Base-by-base conservation (phyloP, 2,113 vertebrate genomes). In the Sarotherodon lohbergeri region DNA sequence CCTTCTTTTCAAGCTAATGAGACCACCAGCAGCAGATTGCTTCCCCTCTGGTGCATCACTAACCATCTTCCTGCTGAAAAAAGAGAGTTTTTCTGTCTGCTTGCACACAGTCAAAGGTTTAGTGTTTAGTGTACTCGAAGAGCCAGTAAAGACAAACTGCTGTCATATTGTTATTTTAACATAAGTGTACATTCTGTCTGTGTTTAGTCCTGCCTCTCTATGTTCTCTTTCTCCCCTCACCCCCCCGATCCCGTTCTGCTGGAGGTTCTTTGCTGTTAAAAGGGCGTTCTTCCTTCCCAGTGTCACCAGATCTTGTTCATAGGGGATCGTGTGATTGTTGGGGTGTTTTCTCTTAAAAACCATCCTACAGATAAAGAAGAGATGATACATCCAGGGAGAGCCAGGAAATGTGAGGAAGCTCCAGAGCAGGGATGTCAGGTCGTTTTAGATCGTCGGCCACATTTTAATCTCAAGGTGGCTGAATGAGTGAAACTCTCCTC, bases 401-500 rank as follows among this genome's bases (percentile, higher is more conserved):
- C 59, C 4, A 32, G 4, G 2, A 63, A 36, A 63, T 0, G 4
- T n/a, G 9, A 63, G 9, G 32, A n/a, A 63, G 61, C 59, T 63
- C 59, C 29, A 63, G 29, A 34, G 16, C 59, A 63, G 29, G 59
- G 9, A 63, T 11, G 29, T 34, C 16, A 13, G 41, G 41, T 43
- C 41, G 5, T 43, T 43, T 43, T 13, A 43, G 12, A 43, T 13
- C 5, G 12, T 5, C 5, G 41, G 11, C 41, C 41, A 43, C 12
- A 63, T 34, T 63, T 63, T 11, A 63, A 63, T 63, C 16, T 63
- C 29, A 63, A 19, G 59, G 29, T 4, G 59, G 9, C 29, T 9
- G 29, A 61, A 61, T 61, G 29, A 63, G 59, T 61, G 59, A 61
- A 61, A 34, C 59, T 63, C 29, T 34, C 57, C 57, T 10, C 29